Evolutionary conservation across 2,888 invertebrate genomes (phyloP), one percentile per base, ranked within the genome.

Genomic region (Galerucella calmariensis): DNA sequence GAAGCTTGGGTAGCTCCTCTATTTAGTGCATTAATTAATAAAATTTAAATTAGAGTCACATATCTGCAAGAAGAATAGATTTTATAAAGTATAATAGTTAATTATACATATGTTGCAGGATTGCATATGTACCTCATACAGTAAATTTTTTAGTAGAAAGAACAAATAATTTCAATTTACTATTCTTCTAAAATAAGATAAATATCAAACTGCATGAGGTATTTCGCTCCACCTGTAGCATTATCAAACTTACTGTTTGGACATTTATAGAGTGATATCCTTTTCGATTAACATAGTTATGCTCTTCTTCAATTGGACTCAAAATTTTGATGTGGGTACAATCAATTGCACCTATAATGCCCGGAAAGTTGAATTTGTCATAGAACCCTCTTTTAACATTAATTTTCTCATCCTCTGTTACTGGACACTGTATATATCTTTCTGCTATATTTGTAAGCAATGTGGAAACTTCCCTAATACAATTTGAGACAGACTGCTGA

Each of bases 401-500:
- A 48, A 61, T 61, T 53, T 46, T n/a, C 53, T 70, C 41, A 61
- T 70, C 62, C 20, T 70, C 24, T 48, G 62, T 70, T 62, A 14
- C 10, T 27, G 70, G 70, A 58, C 63, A 70, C 59, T 61, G 35
- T 20, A 70, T 62, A 46, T 63, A 70, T 62, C n/a, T 63, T 16
- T 27, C 24, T n/a, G 46, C 27, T 58, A 70, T 51, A 70, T 70
- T 59, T 35, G 63, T 70, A 61, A 62, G 59, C 63, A 70, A 27
- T 62, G 61, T 24, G n/a, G 44, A 48, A 24, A 62, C 53, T 48
- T 68, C 59, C 24, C 20, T 68, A 16, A 74, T 74, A 56, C 69
- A 74, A 66, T 74, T 69, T 20, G 63, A 69, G 14, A 69, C 69
- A 46, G 74, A 74, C 27, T 74, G 65, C 63, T 74, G 74, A 48